Evolutionary conservation across 2,113 vertebrate genomes (phyloP), one percentile per base, ranked within the genome.

Genomic region (Brachirus orientalis): DNA sequence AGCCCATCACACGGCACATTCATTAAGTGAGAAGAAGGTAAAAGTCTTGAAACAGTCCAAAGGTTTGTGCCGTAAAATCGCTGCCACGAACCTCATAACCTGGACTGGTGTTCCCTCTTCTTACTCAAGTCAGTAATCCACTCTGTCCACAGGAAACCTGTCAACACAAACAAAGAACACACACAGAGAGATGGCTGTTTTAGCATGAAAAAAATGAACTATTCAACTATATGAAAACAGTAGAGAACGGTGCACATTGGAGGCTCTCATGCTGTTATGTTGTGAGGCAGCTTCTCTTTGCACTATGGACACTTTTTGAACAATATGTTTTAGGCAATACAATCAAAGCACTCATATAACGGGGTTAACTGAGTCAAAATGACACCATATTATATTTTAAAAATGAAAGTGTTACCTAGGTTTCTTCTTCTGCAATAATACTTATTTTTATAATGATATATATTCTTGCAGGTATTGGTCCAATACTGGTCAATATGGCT

Each of bases 71-170:
- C 79, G 75, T 20, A 61, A 68, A 71, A 38, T 77, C 59, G 64
- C 79, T 64, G 79, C 57, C 71, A n/a, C 71, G 69, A 53, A 72
- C 82, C 79, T 90, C 89, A 90, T 91, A 85, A 82, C 85, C 83
- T 77, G 75, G 53, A 72, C 58, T 63, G 74, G 63, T 57, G 76
- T 51, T 82, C 51, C 66, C 82, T 85, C 77, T 83, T 52, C 82
- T 68, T 45, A 72, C 77, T 80, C 65, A 87, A 84, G 86, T 85
- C 81, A 85, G 83, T 87, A 64, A 89, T 90, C 89, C 87, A 86
- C 70, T 79, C 78, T 60, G 88, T 82, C 90, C 88, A 85, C 84
- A 88, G 89, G 84, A 87, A 85, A 79, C 86, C 89, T 89, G 87
- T 84, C 80, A 83, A 44, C 73, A 51, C 82, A 90, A 60, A 79